Conservation (phyloP, 92 coral and sea anemone genomes). For the Parazoanthus darwini region DNA sequence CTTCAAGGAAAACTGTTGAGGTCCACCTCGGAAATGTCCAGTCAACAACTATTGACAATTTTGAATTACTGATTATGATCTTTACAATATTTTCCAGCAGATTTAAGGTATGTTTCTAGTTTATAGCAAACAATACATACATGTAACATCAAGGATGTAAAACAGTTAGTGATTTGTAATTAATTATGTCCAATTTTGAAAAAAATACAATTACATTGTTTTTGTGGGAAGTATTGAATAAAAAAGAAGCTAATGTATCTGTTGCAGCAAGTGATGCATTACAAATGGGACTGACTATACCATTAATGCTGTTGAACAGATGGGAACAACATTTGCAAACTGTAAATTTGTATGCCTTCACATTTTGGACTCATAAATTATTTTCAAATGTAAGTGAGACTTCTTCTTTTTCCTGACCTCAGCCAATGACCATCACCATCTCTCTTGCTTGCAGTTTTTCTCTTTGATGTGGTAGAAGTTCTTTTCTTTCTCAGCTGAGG, state of each 20-base stretch:
- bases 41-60: too few species aligned
- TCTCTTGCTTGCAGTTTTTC: neutral
- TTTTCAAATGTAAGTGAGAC: neutral
- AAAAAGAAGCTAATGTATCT: neutral
- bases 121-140: neutral
- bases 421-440: neutral
- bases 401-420: conserved; percentile 22
- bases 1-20: too few species aligned
- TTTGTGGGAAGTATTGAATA: too few species aligned
- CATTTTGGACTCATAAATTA: neutral
- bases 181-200: too few species aligned
- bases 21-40: too few species aligned
- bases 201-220: too few species aligned
- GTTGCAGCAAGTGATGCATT: too few species aligned
- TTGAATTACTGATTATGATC: too few species aligned
- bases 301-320: neutral
- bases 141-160: neutral
- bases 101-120: too few species aligned
- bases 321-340: neutral
- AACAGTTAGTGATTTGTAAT: neutral
- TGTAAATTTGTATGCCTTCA: neutral
- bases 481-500: conserved; percentile 5
- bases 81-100: neutral
- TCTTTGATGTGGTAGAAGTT: neutral
- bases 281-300: neutral